Conservation (phyloP, 2,797 vertebrate species). For the Acipenser transmontanus region DNA sequence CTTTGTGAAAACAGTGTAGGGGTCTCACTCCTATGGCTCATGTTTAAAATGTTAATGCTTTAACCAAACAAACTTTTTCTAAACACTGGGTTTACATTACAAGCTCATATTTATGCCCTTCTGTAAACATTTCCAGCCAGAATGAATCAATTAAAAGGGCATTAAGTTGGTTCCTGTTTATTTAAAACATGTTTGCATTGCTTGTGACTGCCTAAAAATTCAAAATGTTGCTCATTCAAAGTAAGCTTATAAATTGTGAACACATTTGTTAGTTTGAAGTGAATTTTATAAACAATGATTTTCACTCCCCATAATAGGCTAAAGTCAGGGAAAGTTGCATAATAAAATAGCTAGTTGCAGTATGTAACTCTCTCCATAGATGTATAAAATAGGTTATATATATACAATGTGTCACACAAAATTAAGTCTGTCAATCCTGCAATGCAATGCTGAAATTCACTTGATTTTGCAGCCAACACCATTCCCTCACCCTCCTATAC, state of each 20-base stretch:
- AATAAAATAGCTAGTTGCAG: slow-evolving; percentile 20
- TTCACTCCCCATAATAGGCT: slow-evolving; percentile 30
- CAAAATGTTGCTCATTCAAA: slow-evolving; percentile 34
- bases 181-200: slow-evolving; percentile 78
- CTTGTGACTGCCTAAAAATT: slow-evolving; percentile 55
- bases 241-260: slow-evolving; percentile 52
- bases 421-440: background rate
- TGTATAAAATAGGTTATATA: slow-evolving; percentile 2
- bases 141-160: slow-evolving; percentile 80
- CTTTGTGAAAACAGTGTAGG: slow-evolving; percentile 17
- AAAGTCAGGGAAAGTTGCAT: slow-evolving; percentile 34
- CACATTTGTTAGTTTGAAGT: slow-evolving; percentile 57
- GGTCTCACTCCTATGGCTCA: slow-evolving; percentile 43
- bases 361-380: slow-evolving; percentile 10
- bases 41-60: slow-evolving; percentile 67
- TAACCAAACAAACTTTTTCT: slow-evolving; percentile 70
- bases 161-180: slow-evolving; percentile 79
- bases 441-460: background rate
- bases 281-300: slow-evolving; percentile 62
- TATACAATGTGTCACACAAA: slow-evolving; percentile 8
- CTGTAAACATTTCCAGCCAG: slow-evolving; percentile 69
- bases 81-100: slow-evolving; percentile 68
- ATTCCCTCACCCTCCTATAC: too few species aligned
- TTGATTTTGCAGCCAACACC: too few species aligned
- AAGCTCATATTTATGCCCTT: slow-evolving; percentile 69